Evolutionary conservation across 2,888 invertebrate genomes (phyloP), one percentile per base, ranked within the genome.

Genomic region (Campopleginae sp.): DNA sequence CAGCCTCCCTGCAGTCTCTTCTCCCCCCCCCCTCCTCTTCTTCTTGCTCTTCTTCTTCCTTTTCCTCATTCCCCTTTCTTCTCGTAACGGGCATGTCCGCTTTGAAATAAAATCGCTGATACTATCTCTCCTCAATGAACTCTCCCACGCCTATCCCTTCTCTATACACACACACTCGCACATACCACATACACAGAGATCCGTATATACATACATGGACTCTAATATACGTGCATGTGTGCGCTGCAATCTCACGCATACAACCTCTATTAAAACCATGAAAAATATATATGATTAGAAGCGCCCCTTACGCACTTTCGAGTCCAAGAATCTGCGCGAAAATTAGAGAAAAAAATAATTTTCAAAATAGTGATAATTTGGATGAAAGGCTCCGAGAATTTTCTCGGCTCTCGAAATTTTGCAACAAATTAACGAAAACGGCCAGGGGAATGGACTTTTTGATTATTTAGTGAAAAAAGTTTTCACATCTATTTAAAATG

Each of bases 101-200:
- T 91, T 92, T 91, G 91, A 91, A 93, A 93, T 93, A 93, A 93
- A 93, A 93, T 93, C 93, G 92, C 92, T 91, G 93, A 93, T 93
- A 93, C 90, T 92, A 93, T 93, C 93, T 93, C 90, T 92, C 90
- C 92, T 93, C 91, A 93, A 93, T 93, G 93, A 93, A 93, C 93
- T 93, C 93, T 93, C 93, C 93, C 93, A 93, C 93, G 93, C 93
- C 93, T 93, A 92, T 92, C 91, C 90, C 91, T 91, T 90, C 91
- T 90, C 79, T 66, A 61, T 58, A 74, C 27, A 72, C 19, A 58
- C 17, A 33, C 31, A 33, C 31, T 48, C 19, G 61, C 44, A 70
- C 44, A 70, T 58, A 51, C 33, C 5, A 54, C 33, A 19, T 33
- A 19, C 38, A 42, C 17, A 33, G n/a, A n/a, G n/a, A n/a, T n/a